These are phyloP conservation scores for Phylloscopus trochilus DNA, from an alignment of 2,113 vertebrate genomes.

Conservation along the genomic window DNA sequence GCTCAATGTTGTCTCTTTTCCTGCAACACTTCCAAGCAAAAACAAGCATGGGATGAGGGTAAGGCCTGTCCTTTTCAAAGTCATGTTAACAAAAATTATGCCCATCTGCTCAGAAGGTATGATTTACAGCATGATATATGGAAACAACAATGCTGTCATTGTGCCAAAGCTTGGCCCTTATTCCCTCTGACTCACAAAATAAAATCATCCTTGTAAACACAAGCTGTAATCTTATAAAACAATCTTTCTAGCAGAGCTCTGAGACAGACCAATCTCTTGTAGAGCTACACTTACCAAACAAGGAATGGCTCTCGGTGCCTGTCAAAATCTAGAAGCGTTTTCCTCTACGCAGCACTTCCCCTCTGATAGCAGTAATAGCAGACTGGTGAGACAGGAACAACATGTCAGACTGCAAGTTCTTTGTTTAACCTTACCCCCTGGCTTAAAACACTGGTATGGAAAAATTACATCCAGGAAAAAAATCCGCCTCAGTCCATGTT, in stretches of 20 bases:
- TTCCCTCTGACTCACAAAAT: conserved; percentile 10
- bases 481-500: not conserved
- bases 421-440: not conserved
- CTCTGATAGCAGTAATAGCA: not conserved
- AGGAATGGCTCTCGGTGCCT: not conserved
- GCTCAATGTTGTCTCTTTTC: not conserved
- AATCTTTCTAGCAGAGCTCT: not conserved
- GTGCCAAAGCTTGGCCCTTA: not conserved
- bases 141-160: not conserved
- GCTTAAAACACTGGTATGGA: not conserved
- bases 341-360: not conserved
- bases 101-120: not conserved
- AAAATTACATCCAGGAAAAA: not conserved
- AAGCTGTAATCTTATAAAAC: conserved; percentile 1
- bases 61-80: not conserved
- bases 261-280: not conserved
- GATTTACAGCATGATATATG: not conserved
- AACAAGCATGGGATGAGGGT: not conserved
- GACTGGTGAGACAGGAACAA: not conserved
- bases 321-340: not conserved
- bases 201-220: conserved; percentile 25
- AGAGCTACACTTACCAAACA: not conserved
- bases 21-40: not conserved
- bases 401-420: not conserved
- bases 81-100: not conserved